phyloP scores from a whole-genome alignment of 2,113 vertebrate species.

The Channa argus region DNA sequence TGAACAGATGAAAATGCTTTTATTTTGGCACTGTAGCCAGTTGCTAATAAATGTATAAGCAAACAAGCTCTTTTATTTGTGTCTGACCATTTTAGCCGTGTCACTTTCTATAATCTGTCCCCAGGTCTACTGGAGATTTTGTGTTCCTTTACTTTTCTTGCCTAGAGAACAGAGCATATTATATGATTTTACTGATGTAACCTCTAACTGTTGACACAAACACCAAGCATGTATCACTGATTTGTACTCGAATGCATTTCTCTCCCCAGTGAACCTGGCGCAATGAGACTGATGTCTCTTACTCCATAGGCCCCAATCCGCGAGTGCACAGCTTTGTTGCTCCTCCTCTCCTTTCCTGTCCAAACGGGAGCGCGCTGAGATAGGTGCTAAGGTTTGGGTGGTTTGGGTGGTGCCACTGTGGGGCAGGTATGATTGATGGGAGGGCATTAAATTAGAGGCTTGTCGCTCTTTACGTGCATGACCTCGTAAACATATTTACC shows the following conservation, averaged over 20 bases:
- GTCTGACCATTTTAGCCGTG: not conserved
- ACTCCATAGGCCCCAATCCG: constrained; percentile 63
- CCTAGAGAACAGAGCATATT: not conserved
- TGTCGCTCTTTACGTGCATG: constrained; percentile 28
- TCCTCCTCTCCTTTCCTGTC: constrained; percentile 38
- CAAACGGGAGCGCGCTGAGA: not conserved
- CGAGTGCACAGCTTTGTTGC: constrained; percentile 4
- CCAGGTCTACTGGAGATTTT: no score
- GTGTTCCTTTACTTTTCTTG: not conserved
- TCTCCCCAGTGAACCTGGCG: constrained; percentile 54
- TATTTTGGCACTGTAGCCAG: not conserved
- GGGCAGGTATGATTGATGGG: constrained; percentile 44
- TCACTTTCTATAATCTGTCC: not conserved
- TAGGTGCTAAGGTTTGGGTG: constrained; percentile 21
- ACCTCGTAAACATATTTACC: constrained; percentile 29
- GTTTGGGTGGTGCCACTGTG: constrained; percentile 19
- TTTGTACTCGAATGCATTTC: constrained; percentile 22
- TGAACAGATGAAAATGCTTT: not conserved
- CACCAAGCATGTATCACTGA: not conserved
- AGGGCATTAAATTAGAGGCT: constrained; percentile 35
- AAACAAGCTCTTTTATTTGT: not conserved
- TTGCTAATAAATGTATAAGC: no score
- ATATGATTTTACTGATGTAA: not conserved
- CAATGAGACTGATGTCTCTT: constrained; percentile 59
- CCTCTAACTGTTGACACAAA: constrained; percentile 30